Evolutionary conservation across 2,113 vertebrate species (phyloP).

Genomic region (Antechinus flavipes): DNA sequence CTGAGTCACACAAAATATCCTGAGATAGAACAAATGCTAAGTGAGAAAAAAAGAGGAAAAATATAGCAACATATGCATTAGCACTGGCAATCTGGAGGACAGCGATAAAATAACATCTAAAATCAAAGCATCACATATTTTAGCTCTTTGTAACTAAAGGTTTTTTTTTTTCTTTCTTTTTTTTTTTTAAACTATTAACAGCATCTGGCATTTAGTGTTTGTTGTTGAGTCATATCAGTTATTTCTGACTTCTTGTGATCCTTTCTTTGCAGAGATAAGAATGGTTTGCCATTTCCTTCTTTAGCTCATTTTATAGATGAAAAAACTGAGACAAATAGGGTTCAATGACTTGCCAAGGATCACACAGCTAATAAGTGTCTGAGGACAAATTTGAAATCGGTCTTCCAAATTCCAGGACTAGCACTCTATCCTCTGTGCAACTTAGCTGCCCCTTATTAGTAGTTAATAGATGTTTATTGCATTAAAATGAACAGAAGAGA

Average conservation of each 20-base stretch:
- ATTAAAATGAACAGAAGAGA: not conserved
- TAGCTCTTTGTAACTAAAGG: not conserved
- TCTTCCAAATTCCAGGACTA: not conserved
- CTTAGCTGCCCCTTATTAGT: not conserved
- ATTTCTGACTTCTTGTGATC: not conserved
- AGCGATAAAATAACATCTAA: not conserved
- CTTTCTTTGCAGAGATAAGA: not conserved
- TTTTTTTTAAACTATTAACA: not conserved
- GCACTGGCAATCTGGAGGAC: not conserved
- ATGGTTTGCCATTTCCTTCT: not conserved
- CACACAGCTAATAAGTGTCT: not conserved
- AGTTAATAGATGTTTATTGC: not conserved
- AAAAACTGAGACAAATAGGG: not conserved
- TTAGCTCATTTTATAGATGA: not conserved
- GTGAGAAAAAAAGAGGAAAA: not conserved
- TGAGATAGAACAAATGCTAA: not conserved
- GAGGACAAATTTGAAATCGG: not conserved
- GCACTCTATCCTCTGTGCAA: not conserved
- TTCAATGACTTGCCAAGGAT: not conserved
- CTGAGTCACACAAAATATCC: slow-evolving; percentile 46
- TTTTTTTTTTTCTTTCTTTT: no score
- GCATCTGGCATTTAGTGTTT: not conserved
- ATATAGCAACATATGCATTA: not conserved
- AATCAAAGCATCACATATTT: not conserved
- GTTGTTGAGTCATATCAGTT: not conserved